Base-by-base conservation (phyloP, 2,888 invertebrate species). In the Cerastis leucographa region DNA sequence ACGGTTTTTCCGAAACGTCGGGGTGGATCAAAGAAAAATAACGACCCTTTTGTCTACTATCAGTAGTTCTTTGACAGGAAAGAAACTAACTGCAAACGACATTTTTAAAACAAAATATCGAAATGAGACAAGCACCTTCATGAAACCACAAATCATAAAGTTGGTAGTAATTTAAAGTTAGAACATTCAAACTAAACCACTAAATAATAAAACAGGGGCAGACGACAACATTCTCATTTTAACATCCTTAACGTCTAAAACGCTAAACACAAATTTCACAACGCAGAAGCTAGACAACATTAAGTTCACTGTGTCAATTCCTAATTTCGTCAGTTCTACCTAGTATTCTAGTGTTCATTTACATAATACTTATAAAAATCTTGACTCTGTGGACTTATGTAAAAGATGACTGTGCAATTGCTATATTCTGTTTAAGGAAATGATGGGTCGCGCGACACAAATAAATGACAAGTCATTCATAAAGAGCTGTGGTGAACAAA, bases 251-350 rank as follows among this genome's bases (percentile, higher is more conserved):
- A 0, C 66, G 12, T 17, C 7, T 17, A 22, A 35, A 46, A 1
- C 35, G 5, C 14, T 25, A 56, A 25, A 61, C 19, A 59, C 9
- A 59, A n/a, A n/a, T 59, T 71, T 71, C 70, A 65, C 40, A 80
- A 82, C 42, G 1, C 5, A 5, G n/a, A 73, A 4, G n/a, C 42
- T 46, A 66, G 42, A 49, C 11, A 40, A 59, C 29, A 61, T 62
- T 22, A 56, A 69, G 51, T 3, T 67, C 40, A 67, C 44, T 56
- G 56, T 76, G 71, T 59, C 77, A 85, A 67, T 73, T 72, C 69
- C 42, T 66, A 66, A 81, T 66, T 56, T 75, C 76, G 62, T 59
- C 64, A 56, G 12, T 5, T 35, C 25, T 54, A 56, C 5, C 68
- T 72, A 56, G 65, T 29, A n/a, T 40, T 61, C 35, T 35, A 49